Evolutionary conservation across 2,113 vertebrate genomes (phyloP).

Genomic region (Patagioenas fasciata): DNA sequence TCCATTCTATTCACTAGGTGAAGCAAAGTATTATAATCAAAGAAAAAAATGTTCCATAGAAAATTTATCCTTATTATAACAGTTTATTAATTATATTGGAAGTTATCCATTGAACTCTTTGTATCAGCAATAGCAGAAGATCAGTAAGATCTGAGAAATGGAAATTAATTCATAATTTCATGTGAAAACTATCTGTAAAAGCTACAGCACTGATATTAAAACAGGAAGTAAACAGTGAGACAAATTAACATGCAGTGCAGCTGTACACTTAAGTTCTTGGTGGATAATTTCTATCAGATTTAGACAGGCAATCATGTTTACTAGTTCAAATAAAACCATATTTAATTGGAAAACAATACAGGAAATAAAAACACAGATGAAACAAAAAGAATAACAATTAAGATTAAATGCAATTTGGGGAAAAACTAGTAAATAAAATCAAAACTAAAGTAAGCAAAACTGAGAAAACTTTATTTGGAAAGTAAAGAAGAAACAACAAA

Average conservation of each 20-base stretch:
- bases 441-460: background rate
- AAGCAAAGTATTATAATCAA: background rate
- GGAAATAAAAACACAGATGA: background rate
- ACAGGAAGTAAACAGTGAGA: background rate
- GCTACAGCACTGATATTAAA: background rate
- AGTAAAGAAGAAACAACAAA: background rate
- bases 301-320: background rate
- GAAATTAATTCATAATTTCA: background rate
- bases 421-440: background rate
- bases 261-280: background rate
- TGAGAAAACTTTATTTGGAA: background rate
- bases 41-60: no score
- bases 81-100: background rate
- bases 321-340: background rate
- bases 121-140: background rate
- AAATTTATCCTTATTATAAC: fast-evolving
- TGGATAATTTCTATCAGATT: slow-evolving; percentile 8
- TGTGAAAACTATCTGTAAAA: background rate
- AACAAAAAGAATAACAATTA: background rate
- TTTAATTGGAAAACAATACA: background rate
- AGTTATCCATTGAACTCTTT: background rate
- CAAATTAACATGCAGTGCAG: background rate
- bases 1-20: fast-evolving
- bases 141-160: background rate
- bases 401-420: background rate